Percentiles rank a stretch among this genome's conserved stretches.
These are phyloP conservation scores for Anoplophora glabripennis DNA, from an alignment of 1,140 invertebrate genomes.

Conservation along the genomic window DNA sequence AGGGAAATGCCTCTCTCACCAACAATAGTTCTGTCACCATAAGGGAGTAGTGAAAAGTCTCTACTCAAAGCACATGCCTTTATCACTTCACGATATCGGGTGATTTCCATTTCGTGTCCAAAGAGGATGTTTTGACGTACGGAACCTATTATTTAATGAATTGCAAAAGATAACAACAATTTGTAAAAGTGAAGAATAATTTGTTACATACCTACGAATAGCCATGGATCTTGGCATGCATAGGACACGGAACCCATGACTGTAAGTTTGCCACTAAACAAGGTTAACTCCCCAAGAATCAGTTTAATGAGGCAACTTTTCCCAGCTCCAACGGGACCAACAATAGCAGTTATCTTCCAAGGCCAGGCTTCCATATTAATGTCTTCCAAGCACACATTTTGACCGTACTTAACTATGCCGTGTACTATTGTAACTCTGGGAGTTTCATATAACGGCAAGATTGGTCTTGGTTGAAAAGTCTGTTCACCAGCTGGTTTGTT, in stretches of 20 bases:
- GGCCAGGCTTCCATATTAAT: conserved; percentile 60
- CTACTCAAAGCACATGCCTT: conserved; percentile 61
- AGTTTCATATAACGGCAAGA: background rate
- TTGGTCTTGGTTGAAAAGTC: conserved; percentile 42
- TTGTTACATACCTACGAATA: conserved; percentile 54
- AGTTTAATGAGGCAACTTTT: conserved; percentile 78
- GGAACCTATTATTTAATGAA: conserved; percentile 35
- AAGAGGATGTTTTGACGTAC: conserved; percentile 65
- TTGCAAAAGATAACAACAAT: no score
- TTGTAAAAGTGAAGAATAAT: background rate
- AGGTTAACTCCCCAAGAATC: conserved; percentile 73
- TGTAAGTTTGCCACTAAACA: conserved; percentile 45
- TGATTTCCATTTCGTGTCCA: conserved; percentile 48
- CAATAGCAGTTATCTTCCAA: conserved; percentile 61
- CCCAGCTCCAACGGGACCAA: conserved; percentile 70
- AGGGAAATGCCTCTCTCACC: conserved; percentile 74
- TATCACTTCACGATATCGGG: conserved; percentile 64
- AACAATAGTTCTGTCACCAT: conserved; percentile 50
- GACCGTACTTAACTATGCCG: conserved; percentile 58
- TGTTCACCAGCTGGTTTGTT: conserved; percentile 61
- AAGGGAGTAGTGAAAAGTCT: conserved; percentile 69
- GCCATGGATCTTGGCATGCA: conserved; percentile 62
- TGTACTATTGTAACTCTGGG: conserved; percentile 50
- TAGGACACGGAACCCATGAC: conserved; percentile 57
- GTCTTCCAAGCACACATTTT: conserved; percentile 56